Base-by-base conservation (phyloP, 1,140 invertebrate genomes). In the Plectrocnemia conspersa region DNA sequence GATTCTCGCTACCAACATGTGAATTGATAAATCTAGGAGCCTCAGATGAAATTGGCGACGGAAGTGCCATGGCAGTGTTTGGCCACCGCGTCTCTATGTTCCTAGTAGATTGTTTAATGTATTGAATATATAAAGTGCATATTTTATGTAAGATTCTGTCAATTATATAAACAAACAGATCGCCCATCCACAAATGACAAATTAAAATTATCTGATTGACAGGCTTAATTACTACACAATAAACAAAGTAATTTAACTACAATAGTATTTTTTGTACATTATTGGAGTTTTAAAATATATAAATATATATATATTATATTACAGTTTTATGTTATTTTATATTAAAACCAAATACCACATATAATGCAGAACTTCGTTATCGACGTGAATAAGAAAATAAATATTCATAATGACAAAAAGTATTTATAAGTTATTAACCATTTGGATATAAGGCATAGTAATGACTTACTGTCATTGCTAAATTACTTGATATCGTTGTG, bases 191-290 rank as follows among this genome's bases (percentile, higher is more conserved):
- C 46, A 48, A 50, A 50, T 44, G 27, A 60, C 53, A 55, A 44
- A 55, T 41, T 49, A 42, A 56, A 60, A 55, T 55, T 59, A 59
- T 47, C 55, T 53, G 48, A 55, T 62, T 54, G 53, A 62, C 60
- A 62, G 60, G 60, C 60, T 55, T 59, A 59, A 58, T 59, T 54
- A 62, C 44, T 62, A 62, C 56, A 62, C 52, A 48, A 56, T 58
- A 62, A 70, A 48, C n/a, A n/a, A 69, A 69, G 71, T 73, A 70
- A 73, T 72, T 73, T 72, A 72, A 73, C 71, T 71, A 73, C 69
- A 71, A 70, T 72, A 66, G 72, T 73, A 73, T 73, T 73, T 73
- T 73, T 73, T 73, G 71, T 73, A 73, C 71, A 73, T 73, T 73
- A 73, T 71, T 73, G 71, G 70, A 72, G 68, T 73, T 72, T 73